Evolutionary conservation across 2,888 invertebrate genomes (phyloP).

Genomic region (Rhabditoides inermis): DNA sequence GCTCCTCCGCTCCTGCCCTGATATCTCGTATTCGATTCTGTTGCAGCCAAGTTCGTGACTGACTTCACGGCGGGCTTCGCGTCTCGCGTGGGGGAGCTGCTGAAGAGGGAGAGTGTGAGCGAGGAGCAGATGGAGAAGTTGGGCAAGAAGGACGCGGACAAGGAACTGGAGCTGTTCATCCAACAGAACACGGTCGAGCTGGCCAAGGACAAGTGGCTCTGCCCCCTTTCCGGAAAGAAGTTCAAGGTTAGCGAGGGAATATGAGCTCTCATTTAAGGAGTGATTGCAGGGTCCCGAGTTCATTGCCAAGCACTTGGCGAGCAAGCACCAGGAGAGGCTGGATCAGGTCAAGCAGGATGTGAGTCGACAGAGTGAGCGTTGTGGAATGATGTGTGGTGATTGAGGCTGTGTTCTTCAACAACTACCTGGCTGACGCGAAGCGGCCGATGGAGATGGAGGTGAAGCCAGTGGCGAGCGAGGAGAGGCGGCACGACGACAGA

Average conservation of each 20-base stretch:
- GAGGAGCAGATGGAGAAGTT: slow-evolving; percentile 73
- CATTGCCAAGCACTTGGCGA: slow-evolving; percentile 92
- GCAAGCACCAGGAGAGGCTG: slow-evolving; percentile 91
- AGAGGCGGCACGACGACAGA: neutral
- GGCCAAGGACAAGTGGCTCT: slow-evolving; percentile 95
- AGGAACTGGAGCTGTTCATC: slow-evolving; percentile 86
- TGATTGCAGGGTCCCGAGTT: slow-evolving; percentile 73
- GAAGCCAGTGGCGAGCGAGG: neutral
- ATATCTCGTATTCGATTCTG: no score
- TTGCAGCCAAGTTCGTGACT: no score
- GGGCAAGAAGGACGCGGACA: slow-evolving; percentile 70
- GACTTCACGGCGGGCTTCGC: slow-evolving; percentile 66
- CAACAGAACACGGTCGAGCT: slow-evolving; percentile 90
- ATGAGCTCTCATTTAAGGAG: neutral
- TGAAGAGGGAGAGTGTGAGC: slow-evolving; percentile 67
- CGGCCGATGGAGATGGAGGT: slow-evolving; percentile 82
- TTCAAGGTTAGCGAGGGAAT: slow-evolving; percentile 64
- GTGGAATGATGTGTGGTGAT: slow-evolving; percentile 4
- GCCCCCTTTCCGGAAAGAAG: slow-evolving; percentile 94
- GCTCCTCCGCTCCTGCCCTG: no score
- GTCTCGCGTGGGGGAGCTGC: slow-evolving; percentile 74
- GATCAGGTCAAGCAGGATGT: slow-evolving; percentile 92
- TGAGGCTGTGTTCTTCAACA: slow-evolving; percentile 87
- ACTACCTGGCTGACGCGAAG: slow-evolving; percentile 83
- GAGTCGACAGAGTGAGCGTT: neutral